Conservation (phyloP, 2,797 vertebrate genomes). For the Phalanger gymnotis region DNA sequence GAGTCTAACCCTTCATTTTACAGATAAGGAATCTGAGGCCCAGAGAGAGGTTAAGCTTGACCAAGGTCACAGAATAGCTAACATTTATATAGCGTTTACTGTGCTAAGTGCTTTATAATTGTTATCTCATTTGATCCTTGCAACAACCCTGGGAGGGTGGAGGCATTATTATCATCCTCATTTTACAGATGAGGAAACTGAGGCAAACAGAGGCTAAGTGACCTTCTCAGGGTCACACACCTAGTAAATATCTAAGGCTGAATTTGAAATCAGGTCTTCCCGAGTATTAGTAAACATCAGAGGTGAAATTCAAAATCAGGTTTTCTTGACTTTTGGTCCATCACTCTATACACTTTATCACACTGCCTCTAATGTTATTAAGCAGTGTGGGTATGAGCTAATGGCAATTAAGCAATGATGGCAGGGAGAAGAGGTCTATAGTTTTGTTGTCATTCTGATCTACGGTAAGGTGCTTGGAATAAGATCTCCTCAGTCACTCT, state of each 20-base stretch:
- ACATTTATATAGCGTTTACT: neutral
- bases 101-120: neutral
- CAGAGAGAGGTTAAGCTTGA: neutral
- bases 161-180: neutral
- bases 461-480: neutral
- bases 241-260: neutral
- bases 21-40: neutral
- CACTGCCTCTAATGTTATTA: neutral
- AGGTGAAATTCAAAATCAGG: neutral
- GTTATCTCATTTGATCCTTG: neutral
- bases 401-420: neutral
- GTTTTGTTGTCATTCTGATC: neutral
- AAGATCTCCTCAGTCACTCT: neutral
- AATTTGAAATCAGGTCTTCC: neutral
- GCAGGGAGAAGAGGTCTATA: neutral
- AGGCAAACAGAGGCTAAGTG: too few species aligned
- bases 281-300: neutral
- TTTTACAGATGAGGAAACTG: neutral
- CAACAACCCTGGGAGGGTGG: neutral
- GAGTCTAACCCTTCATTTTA: neutral
- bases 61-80: neutral
- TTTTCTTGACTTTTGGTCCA: neutral
- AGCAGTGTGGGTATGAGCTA: neutral
- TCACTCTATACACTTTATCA: neutral
- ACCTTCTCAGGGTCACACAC: too few species aligned